These are phyloP conservation scores for Leptopilina syphax DNA, from an alignment of 2,888 invertebrate genomes.

Conservation along the genomic window DNA sequence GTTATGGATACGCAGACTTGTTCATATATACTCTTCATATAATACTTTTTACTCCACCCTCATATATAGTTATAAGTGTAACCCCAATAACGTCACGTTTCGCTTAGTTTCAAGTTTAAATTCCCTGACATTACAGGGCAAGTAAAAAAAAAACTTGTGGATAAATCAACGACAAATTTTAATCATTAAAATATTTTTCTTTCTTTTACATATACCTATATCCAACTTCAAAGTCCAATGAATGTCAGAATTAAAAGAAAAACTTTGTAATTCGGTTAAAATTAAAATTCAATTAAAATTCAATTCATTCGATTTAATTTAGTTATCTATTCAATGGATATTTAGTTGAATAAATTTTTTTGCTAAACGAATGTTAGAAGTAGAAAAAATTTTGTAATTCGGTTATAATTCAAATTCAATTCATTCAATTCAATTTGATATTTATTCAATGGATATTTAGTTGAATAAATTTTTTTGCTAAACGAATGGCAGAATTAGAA, in stretches of 20 bases:
- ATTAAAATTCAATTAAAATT: neutral
- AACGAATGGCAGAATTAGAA: no score
- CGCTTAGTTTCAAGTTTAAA: slow-evolving; percentile 4
- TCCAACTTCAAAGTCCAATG: slow-evolving; percentile 3
- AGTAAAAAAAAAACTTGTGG: neutral
- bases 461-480: no score
- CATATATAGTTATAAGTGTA: slow-evolving; percentile 15
- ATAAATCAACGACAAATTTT: slow-evolving; percentile 14
- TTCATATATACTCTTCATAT: slow-evolving; percentile 1
- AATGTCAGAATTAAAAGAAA: neutral
- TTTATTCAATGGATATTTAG: no score
- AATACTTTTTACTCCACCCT: neutral
- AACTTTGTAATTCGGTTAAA: neutral
- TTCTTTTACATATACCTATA: neutral
- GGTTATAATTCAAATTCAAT: no score
- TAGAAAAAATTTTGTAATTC: no score
- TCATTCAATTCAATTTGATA: no score
- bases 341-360: no score
- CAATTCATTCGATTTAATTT: no score
- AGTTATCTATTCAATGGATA: no score
- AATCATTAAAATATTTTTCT: slow-evolving; percentile 1
- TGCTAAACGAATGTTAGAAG: no score
- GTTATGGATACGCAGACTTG: slow-evolving; percentile 13
- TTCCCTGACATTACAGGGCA: neutral
- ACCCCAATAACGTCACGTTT: slow-evolving; percentile 7